phyloP scores from a whole-genome alignment of 2,888 invertebrate species.

The Drosophila incognita region DNA sequence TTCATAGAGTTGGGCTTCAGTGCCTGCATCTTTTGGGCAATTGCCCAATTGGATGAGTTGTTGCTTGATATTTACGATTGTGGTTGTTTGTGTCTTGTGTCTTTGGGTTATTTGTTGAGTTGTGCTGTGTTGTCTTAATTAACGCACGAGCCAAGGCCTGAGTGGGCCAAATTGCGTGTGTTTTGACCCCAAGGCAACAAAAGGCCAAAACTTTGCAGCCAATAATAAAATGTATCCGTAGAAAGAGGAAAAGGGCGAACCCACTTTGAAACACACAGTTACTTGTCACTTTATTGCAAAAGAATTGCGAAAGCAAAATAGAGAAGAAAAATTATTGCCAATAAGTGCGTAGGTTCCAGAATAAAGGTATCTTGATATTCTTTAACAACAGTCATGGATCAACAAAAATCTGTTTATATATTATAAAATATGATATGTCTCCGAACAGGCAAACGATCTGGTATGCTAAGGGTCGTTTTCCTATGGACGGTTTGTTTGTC shows the following conservation, averaged over 20 bases:
- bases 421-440: background rate
- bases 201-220: conserved; percentile 28
- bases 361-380: background rate
- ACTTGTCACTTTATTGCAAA: background rate
- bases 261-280: conserved; percentile 12
- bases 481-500: background rate
- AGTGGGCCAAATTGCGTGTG: conserved; percentile 31
- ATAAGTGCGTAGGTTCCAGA: background rate
- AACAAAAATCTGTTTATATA: background rate
- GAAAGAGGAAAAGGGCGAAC: conserved; percentile 8
- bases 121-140: conserved; percentile 35
- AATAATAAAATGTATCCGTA: conserved; percentile 26
- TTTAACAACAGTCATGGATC: background rate
- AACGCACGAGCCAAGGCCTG: conserved; percentile 43
- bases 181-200: conserved; percentile 30
- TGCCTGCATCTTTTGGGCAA: conserved; percentile 23
- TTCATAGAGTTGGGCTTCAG: conserved; percentile 7
- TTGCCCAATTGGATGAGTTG: conserved; percentile 44
- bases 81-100: background rate
- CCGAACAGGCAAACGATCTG: background rate
- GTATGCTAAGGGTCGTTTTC: background rate
- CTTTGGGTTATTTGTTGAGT: conserved; percentile 13
- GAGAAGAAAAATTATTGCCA: background rate
- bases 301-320: background rate
- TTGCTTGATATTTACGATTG: conserved; percentile 7